phyloP scores from a whole-genome alignment of 1,140 invertebrate genomes.

The Drosophila hydei region DNA sequence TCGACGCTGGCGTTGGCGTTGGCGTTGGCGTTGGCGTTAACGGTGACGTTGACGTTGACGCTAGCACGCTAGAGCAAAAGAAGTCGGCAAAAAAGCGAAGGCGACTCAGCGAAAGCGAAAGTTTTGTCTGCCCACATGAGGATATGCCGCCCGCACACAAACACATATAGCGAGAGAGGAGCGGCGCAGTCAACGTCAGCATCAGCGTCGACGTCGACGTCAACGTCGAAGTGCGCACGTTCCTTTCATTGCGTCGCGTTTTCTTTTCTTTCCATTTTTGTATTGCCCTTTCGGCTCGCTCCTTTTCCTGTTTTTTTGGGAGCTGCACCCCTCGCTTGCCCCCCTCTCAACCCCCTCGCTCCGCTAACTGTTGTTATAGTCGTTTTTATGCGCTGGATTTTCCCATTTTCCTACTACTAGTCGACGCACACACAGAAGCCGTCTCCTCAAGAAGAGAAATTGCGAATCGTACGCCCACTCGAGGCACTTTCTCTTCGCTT shows the following conservation, averaged over 20 bases:
- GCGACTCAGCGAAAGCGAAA: constrained; percentile 65
- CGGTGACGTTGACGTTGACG: constrained; percentile 9
- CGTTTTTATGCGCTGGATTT: constrained; percentile 46
- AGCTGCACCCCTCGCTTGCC: constrained; percentile 13
- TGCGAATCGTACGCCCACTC: not conserved
- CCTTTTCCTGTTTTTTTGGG: constrained; percentile 5
- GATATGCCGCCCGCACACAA: constrained; percentile 7
- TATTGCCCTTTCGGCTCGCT: constrained; percentile 32
- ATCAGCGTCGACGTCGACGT: constrained; percentile 29
- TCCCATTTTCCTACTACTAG: constrained; percentile 24
- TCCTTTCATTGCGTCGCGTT: constrained; percentile 43
- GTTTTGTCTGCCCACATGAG: constrained; percentile 68
- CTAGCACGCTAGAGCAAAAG: constrained; percentile 20
- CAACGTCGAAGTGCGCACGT: constrained; percentile 36
- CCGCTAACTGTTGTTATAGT: constrained; percentile 67
- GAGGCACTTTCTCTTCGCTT: constrained; percentile 31
- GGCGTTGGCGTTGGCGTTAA: not conserved
- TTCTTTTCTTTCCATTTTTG: constrained; percentile 40
- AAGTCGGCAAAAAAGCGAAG: constrained; percentile 57
- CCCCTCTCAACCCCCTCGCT: not conserved
- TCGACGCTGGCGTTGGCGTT: not conserved
- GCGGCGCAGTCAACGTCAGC: constrained; percentile 14
- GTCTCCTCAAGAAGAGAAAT: constrained; percentile 48
- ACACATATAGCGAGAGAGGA: constrained; percentile 14
- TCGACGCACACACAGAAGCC: constrained; percentile 12